Base-by-base conservation (phyloP, 2,888 invertebrate species). In the Fissipunctia ypsillon region DNA sequence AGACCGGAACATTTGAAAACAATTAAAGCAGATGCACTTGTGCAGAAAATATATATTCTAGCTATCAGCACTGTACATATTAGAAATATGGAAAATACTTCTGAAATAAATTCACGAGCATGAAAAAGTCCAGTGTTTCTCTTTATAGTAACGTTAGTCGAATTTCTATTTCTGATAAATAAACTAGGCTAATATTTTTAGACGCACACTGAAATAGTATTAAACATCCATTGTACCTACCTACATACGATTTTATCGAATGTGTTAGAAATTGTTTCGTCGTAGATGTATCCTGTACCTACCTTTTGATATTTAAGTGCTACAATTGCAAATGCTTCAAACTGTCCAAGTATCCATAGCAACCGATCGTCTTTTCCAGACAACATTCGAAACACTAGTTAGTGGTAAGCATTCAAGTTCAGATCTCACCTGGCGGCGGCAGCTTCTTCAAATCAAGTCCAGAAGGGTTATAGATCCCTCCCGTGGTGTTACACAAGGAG, bases 381-480 rank as follows among this genome's bases (percentile, higher is more conserved):
- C 1, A 6, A 38, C 31, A 28, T 16, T 28, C 12, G 38, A 50
- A 43, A 52, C 0, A 54, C 14, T n/a, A 48, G 10, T 1, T 10
- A n/a, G 16, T n/a, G n/a, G 16, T 48, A 61, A 28, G 22, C 31
- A 16, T 41, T 45, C 5, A 38, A 41, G 19, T 22, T 10, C 31
- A 54, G 0, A 25, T 31, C 63, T 80, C 25, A 81, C 81, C 81
- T 59, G 81, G 80, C 0, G 81, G 81, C 12, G 81, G 81, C 25
- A 80, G 28, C 7, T 57, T 76, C 2, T 61, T 61, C 56, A 96
- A 84, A 80, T 97, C 96, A 25, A 97, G 84, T 9, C 96, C 96
- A 14, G 94, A 96, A 0, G 99, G 99, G 94, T 99, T 98, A 90
- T 97, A 99, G 56, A 98, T 94, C 3, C 95, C 96, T 14, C 98